Evolutionary conservation across 64 coral and sea anemone species (phyloP), one percentile per base, ranked within the genome.

Genomic region (Trachythela sp.): DNA sequence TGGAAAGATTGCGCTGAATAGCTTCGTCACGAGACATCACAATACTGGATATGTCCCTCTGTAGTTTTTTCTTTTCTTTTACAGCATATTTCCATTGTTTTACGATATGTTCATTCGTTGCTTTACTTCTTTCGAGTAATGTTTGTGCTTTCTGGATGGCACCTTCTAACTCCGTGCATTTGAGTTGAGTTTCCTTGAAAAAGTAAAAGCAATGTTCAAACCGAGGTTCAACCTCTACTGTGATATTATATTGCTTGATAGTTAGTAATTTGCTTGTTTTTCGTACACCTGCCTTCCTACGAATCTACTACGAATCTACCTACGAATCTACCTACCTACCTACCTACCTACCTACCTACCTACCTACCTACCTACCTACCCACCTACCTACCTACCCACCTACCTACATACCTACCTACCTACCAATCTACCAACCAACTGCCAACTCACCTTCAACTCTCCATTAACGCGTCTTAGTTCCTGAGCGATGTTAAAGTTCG

Each of bases 41-140:
- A 38, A 93, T 87, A 11, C 59, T 68, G 17, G 89, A 93, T 38
- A 91, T 99, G 26, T 99, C 96, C 0, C 96, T 88, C 10, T 95
- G 91, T 20, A 99, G 54, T 85, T 91, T 91, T 38, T 99, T 99
- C 18, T 91, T 91, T 70, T 99, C 96, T 58, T 99, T 99, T 0
- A 99, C 93, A 7, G 91, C 90, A 13, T 95, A 88, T 40, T 93
- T 91, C 96, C 96, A 99, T 24, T 99, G 96, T 27, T 99, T 93
- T 36, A 93, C 94, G 0, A 93, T 93, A 48, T 99, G 96, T 49
- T 99, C 96, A 9, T 93, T 50, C 10, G 32, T 80, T 9, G 38
- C 37, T 80, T 36, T 80, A 10, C 37, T 80, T 37, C 75, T 10
- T 35, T 80, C 75, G 3, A 80, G 20, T 29, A 80, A 35, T 1